These are phyloP conservation scores for Lepidotrigona ventralis DNA, from an alignment of 1,140 invertebrate genomes.

Conservation along the genomic window DNA sequence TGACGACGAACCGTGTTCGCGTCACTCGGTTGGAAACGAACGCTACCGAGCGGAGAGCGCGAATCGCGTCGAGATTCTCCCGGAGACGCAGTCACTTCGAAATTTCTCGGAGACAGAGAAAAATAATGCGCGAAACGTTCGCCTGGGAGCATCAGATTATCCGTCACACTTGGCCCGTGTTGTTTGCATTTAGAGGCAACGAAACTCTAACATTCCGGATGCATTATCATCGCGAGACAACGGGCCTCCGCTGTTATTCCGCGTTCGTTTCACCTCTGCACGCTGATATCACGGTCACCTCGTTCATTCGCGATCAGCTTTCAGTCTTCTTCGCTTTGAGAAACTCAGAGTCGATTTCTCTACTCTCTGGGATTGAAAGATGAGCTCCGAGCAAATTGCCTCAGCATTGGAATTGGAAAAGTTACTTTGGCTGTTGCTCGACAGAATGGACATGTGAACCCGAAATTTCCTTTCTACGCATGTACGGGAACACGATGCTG, in stretches of 20 bases:
- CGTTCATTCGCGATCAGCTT: background rate
- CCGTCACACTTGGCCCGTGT: constrained; percentile 27
- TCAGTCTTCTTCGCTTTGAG: background rate
- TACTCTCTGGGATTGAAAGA: background rate
- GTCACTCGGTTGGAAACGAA: background rate
- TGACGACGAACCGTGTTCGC: background rate
- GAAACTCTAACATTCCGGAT: background rate
- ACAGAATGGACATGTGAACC: background rate
- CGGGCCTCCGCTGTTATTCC: constrained; percentile 33
- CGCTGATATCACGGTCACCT: constrained; percentile 29
- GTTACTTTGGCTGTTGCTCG: background rate
- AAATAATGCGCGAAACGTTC: constrained; percentile 46
- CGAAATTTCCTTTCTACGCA: background rate
- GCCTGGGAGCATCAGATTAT: constrained; percentile 44
- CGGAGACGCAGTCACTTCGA: background rate
- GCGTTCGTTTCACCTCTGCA: constrained; percentile 26
- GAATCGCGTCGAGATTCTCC: background rate
- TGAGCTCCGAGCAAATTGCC: background rate
- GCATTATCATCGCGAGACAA: constrained; percentile 39
- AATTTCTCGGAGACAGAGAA: constrained; percentile 27
- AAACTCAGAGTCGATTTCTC: background rate
- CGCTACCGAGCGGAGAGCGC: background rate
- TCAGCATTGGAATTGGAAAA: background rate
- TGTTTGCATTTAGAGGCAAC: constrained; percentile 41
- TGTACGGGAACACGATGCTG: too few species aligned